phyloP scores from a whole-genome alignment of 1,140 invertebrate genomes.

The Steinernema feltiae region DNA sequence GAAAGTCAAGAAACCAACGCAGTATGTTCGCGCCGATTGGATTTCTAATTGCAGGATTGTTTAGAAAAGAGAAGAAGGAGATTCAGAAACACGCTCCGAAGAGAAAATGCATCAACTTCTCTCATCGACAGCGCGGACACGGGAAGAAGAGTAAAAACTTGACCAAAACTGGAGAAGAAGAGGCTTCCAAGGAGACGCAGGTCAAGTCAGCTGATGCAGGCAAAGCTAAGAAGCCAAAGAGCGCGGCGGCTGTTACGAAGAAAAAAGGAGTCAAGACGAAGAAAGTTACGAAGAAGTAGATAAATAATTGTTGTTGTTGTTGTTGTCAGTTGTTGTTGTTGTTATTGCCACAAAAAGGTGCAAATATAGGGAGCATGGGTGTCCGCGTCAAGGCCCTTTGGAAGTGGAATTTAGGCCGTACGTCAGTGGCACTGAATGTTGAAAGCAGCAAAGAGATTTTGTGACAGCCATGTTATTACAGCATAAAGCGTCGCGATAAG shows the following conservation, averaged over 20 bases:
- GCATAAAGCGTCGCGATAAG: no score
- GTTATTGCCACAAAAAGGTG: no score
- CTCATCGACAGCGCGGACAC: slow-evolving; percentile 12
- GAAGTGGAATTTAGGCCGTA: no score
- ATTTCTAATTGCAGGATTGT: neutral
- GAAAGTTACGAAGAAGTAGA: neutral
- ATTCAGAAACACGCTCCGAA: slow-evolving; percentile 24
- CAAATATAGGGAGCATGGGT: no score
- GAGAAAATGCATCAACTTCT: slow-evolving; percentile 17
- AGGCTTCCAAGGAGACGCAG: neutral
- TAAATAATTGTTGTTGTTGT: neutral
- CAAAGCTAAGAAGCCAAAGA: neutral
- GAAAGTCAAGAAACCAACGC: slow-evolving; percentile 43
- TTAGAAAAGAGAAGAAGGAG: slow-evolving; percentile 31
- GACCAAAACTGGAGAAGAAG: neutral
- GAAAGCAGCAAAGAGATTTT: no score
- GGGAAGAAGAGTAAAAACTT: neutral
- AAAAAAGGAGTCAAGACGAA: no score
- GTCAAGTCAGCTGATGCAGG: no score
- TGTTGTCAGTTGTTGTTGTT: neutral
- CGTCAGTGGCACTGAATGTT: no score
- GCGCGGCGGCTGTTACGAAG: no score
- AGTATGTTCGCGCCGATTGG: slow-evolving; percentile 29
- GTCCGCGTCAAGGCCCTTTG: no score
- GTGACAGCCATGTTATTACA: no score